These are phyloP conservation scores for Hipparchia semele DNA, from an alignment of 2,888 invertebrate genomes.

Conservation along the genomic window DNA sequence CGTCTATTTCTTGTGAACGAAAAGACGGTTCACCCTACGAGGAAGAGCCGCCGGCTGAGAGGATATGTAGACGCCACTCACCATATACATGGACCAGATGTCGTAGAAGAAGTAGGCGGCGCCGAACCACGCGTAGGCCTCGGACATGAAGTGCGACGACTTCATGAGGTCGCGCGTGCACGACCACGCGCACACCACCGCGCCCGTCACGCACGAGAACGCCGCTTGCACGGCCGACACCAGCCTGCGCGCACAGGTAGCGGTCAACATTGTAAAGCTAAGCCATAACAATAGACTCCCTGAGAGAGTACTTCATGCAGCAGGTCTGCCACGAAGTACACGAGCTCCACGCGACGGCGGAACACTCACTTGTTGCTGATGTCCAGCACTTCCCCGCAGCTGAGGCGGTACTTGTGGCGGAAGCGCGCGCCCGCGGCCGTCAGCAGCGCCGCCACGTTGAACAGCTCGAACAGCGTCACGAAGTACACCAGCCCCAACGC, in stretches of 20 bases:
- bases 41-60: too few relatives aligned
- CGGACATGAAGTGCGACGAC: constrained; percentile 87
- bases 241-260: constrained; percentile 66
- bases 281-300: too few relatives aligned
- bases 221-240: constrained; percentile 89
- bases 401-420: constrained; percentile 85
- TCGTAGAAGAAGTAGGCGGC: constrained; percentile 91
- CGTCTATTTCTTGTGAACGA: too few relatives aligned
- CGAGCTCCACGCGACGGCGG: too few relatives aligned
- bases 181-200: constrained; percentile 86
- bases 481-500: constrained; percentile 87
- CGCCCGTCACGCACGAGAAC: constrained; percentile 86
- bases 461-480: constrained; percentile 85
- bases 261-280: too few relatives aligned
- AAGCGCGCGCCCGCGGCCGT: constrained; percentile 84
- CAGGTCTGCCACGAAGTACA: too few relatives aligned
- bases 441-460: constrained; percentile 84
- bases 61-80: constrained; percentile 61
- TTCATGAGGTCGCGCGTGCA: constrained; percentile 87
- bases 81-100: constrained; percentile 91
- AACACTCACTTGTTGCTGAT: constrained; percentile 88
- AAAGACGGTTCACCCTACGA: too few relatives aligned
- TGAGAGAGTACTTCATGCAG: too few relatives aligned
- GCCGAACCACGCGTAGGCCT: constrained; percentile 91
- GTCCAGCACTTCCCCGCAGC: constrained; percentile 86